Conservation (phyloP, 2,888 invertebrate genomes). For the Ormyrus labotus region DNA sequence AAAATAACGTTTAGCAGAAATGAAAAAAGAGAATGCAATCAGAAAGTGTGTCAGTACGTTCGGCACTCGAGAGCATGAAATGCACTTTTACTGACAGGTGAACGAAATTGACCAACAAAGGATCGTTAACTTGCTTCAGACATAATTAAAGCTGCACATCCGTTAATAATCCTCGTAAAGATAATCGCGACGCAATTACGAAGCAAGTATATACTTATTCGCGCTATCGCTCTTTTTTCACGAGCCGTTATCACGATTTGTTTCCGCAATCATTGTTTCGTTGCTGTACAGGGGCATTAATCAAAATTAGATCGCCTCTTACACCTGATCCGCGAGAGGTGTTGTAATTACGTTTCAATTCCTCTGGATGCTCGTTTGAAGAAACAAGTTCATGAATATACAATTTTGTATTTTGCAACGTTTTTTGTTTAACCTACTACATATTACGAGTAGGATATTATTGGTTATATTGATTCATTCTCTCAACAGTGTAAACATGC, state of each 20-base stretch:
- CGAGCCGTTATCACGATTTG: slow-evolving; percentile 34
- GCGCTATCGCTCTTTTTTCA: slow-evolving; percentile 13
- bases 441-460: too few relatives aligned
- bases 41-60: neutral
- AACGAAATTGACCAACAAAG: slow-evolving; percentile 19
- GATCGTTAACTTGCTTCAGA: slow-evolving; percentile 22
- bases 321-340: slow-evolving; percentile 7
- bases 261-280: slow-evolving; percentile 12
- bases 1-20: neutral
- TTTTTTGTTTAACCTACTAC: neutral
- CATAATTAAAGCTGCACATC: slow-evolving; percentile 34
- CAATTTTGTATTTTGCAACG: neutral
- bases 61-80: neutral
- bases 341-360: slow-evolving; percentile 33
- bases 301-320: slow-evolving; percentile 19
- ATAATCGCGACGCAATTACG: slow-evolving; percentile 27
- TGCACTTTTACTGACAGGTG: slow-evolving; percentile 27
- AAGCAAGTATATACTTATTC: slow-evolving; percentile 2
- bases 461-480: too few relatives aligned
- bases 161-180: slow-evolving; percentile 42
- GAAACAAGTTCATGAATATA: neutral
- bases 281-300: neutral
- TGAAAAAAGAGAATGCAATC: slow-evolving; percentile 9
- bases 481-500: too few relatives aligned
- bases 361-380: neutral